Conservation (phyloP, 1,140 invertebrate species). For the Drosophila nikananu region DNA sequence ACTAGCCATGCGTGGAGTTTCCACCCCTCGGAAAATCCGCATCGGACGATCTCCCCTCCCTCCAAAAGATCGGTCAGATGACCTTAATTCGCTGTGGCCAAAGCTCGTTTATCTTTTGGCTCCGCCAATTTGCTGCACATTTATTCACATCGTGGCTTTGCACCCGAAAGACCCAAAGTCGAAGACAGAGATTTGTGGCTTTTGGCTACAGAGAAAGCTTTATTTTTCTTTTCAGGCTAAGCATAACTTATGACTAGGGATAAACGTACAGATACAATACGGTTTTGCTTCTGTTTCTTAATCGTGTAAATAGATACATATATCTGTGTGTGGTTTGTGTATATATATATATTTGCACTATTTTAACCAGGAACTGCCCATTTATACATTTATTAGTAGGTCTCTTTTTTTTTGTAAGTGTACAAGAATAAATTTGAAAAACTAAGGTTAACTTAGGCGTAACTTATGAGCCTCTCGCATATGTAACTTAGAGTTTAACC, state of each 20-base stretch:
- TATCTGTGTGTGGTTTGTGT: constrained; percentile 30
- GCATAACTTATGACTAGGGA: constrained; percentile 39
- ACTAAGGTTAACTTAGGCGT: constrained; percentile 31
- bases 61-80: constrained; percentile 44
- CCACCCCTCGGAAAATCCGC: constrained; percentile 28
- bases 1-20: constrained; percentile 47
- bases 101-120: constrained; percentile 71
- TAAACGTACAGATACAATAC: constrained; percentile 33
- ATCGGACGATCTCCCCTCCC: constrained; percentile 14
- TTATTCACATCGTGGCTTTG: constrained; percentile 55
- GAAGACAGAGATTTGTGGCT: constrained; percentile 53
- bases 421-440: constrained; percentile 28
- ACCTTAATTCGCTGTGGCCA: constrained; percentile 74
- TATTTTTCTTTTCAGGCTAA: constrained; percentile 66
- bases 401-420: constrained; percentile 7
- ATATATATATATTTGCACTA: constrained; percentile 76
- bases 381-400: constrained; percentile 36
- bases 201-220: constrained; percentile 68
- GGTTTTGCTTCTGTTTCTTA: constrained; percentile 24
- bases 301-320: constrained; percentile 58
- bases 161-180: constrained; percentile 4
- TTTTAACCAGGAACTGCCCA: constrained; percentile 81
- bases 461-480: constrained; percentile 36
- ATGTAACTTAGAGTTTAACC: neutral
- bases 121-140: constrained; percentile 71